Evolutionary conservation across 2,888 invertebrate species (phyloP).

Genomic region (Chrysolina americana): DNA sequence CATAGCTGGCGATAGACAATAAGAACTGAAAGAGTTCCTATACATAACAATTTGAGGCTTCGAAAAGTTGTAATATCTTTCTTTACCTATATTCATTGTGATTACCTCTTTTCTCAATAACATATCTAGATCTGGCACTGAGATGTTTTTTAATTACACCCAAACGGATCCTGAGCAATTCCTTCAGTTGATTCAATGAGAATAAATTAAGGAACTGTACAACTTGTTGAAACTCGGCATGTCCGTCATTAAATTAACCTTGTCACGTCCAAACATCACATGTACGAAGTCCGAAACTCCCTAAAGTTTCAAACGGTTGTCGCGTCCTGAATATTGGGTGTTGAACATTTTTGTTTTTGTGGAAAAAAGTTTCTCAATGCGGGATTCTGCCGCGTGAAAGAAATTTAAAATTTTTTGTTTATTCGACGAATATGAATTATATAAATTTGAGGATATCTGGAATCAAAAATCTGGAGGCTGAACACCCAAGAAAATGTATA

Average conservation of each 20-base stretch:
- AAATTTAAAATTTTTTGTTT: background rate
- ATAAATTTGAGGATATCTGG: too few species aligned
- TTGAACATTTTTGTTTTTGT: background rate
- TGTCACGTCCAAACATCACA: slow-evolving; percentile 24
- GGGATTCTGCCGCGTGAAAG: background rate
- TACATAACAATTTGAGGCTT: too few species aligned
- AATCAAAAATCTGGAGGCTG: too few species aligned
- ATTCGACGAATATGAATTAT: background rate
- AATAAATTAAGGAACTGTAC: background rate
- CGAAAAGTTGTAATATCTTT: too few species aligned
- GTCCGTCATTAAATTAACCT: slow-evolving; percentile 24
- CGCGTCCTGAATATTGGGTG: slow-evolving; percentile 17
- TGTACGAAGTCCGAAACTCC: slow-evolving; percentile 25
- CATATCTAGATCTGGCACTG: too few species aligned
- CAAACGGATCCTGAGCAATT: background rate
- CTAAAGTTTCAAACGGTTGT: slow-evolving; percentile 18
- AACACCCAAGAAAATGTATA: too few species aligned
- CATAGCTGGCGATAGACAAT: too few species aligned
- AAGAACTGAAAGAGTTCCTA: too few species aligned
- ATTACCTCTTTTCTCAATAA: too few species aligned
- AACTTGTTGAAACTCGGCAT: slow-evolving; percentile 4
- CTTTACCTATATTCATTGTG: too few species aligned
- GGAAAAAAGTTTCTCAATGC: background rate
- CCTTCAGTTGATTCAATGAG: background rate
- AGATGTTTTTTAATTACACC: too few species aligned